phyloP scores from a whole-genome alignment of 1,140 invertebrate species.

The Drosophila pruinosa region DNA sequence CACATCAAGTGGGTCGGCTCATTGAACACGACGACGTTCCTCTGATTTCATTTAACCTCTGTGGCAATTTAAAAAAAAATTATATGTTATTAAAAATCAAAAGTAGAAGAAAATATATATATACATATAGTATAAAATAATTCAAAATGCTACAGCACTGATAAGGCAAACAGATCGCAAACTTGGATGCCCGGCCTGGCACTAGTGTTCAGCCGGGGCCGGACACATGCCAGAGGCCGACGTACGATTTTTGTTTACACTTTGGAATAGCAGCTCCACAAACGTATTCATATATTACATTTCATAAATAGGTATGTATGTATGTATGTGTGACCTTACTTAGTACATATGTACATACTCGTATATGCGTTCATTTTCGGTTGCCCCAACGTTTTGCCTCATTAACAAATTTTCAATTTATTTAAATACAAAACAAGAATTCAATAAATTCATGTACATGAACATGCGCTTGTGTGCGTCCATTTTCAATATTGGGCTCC shows the following conservation, averaged over 20 bases:
- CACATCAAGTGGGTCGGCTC: slow-evolving; percentile 54
- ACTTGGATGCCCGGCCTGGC: slow-evolving; percentile 9
- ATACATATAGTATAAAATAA: too few relatives aligned
- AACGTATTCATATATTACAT: slow-evolving; percentile 13
- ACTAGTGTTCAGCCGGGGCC: not conserved
- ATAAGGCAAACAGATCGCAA: slow-evolving; percentile 21
- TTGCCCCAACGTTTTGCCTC: slow-evolving; percentile 26
- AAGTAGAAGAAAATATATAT: slow-evolving; percentile 44
- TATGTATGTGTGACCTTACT: slow-evolving; percentile 15
- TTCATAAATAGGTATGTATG: slow-evolving; percentile 1
- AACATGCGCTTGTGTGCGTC: not conserved
- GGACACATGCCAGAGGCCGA: slow-evolving; percentile 38
- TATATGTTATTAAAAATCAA: slow-evolving; percentile 46
- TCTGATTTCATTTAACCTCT: slow-evolving; percentile 66
- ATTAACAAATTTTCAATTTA: slow-evolving; percentile 57
- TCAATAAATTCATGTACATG: not conserved
- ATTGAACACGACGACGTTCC: slow-evolving; percentile 2
- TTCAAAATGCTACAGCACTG: slow-evolving; percentile 40
- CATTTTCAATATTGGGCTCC: slow-evolving; percentile 54
- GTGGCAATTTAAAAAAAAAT: slow-evolving; percentile 45
- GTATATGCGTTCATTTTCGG: slow-evolving; percentile 9
- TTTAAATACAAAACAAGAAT: slow-evolving; percentile 10
- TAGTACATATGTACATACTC: not conserved
- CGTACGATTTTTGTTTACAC: slow-evolving; percentile 45
- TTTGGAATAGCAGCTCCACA: slow-evolving; percentile 5